Percentiles rank a stretch among this genome's conserved stretches.
Evolutionary conservation across 1,140 invertebrate genomes (phyloP).

Genomic region (Aphidius ervi): DNA sequence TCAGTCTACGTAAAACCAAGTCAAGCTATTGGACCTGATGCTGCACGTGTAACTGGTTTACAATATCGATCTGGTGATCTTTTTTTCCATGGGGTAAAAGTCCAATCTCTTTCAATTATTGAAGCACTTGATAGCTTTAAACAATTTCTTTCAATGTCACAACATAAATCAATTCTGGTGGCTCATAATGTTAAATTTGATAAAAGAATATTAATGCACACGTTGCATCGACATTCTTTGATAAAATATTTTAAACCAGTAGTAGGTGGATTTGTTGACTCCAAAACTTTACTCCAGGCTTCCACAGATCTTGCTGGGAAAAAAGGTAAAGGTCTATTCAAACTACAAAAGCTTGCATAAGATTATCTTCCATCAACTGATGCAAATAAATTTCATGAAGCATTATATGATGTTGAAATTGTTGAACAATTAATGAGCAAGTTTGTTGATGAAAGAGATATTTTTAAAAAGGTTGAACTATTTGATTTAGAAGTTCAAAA

Average conservation of each 20-base stretch:
- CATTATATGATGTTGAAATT: conserved; percentile 19
- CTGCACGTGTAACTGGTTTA: no score
- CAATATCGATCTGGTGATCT: no score
- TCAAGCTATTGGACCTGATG: no score
- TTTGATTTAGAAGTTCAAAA: no score
- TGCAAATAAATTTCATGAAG: conserved; percentile 17
- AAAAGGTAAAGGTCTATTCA: conserved; percentile 20
- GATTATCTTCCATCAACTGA: conserved; percentile 5
- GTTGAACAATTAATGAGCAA: conserved; percentile 5
- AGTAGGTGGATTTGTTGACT: conserved; percentile 18
- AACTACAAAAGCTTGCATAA: conserved; percentile 16
- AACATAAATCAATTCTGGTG: conserved; percentile 14
- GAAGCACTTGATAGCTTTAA: no score
- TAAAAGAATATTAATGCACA: conserved; percentile 4
- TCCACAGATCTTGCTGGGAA: conserved; percentile 12
- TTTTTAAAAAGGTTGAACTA: no score
- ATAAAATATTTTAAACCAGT: conserved; percentile 12
- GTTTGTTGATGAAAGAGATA: no score
- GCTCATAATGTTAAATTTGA: conserved; percentile 23
- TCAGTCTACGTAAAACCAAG: no score
- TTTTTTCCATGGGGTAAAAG: no score
- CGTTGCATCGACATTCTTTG: conserved; percentile 12
- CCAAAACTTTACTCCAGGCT: conserved; percentile 4
- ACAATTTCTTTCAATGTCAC: conserved; percentile 4
- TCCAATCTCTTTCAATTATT: no score